Percentiles rank a stretch among this genome's conserved stretches.
These are phyloP conservation scores for Pemphredon lugubris DNA, from an alignment of 2,888 invertebrate species.

Conservation along the genomic window DNA sequence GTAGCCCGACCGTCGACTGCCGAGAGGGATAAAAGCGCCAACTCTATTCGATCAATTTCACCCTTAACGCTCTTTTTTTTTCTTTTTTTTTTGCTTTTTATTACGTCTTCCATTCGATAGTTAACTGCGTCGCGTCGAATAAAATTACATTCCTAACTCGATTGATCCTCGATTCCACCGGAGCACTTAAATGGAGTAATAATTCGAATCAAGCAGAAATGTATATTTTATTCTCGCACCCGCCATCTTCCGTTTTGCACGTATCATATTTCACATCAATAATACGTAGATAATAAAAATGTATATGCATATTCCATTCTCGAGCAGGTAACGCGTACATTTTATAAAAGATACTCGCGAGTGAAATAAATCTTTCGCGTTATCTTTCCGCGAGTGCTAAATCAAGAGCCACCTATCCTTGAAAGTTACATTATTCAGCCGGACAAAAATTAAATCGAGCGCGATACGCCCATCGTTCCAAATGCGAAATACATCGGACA, in stretches of 20 bases:
- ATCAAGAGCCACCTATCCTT: constrained; percentile 18
- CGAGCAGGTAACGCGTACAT: no score
- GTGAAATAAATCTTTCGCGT: not conserved
- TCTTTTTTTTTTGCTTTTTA: no score
- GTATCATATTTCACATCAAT: no score
- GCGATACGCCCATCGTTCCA: not conserved
- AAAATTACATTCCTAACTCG: not conserved
- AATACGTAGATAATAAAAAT: no score
- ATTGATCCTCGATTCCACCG: no score
- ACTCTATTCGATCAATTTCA: not conserved
- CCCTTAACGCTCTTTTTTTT: not conserved
- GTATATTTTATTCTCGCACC: no score
- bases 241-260: no score
- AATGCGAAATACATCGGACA: constrained; percentile 11
- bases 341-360: not conserved
- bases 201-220: no score
- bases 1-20: not conserved
- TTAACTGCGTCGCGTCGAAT: not conserved
- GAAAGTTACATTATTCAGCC: constrained; percentile 23
- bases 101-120: no score
- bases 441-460: constrained; percentile 16
- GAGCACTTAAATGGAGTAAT: no score
- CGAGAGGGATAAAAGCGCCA: not conserved
- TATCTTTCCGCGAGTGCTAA: constrained; percentile 1
- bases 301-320: no score